Evolutionary conservation across 35 echinoderm and acorn worm species (phyloP).

Genomic region (Apostichopus parvimensis): DNA sequence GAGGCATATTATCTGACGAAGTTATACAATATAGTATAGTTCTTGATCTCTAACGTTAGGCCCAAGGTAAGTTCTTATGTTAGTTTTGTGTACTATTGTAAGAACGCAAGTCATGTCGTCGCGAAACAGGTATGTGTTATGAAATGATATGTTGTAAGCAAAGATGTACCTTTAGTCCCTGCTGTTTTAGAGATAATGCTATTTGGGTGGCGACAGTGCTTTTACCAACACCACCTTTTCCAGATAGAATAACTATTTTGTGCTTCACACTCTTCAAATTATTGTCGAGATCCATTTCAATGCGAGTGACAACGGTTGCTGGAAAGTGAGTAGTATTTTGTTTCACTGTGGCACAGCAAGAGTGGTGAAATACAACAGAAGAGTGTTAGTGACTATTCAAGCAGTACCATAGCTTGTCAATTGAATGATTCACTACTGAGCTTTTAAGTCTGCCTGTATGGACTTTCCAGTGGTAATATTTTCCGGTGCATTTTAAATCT

Average conservation of each 20-base stretch:
- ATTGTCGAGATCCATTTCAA: constrained; percentile 62
- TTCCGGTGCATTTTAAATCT: no score
- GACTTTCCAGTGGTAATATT: no score
- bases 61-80: no score
- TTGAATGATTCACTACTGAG: no score
- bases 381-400: not conserved
- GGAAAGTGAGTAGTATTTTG: no score
- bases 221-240: constrained; percentile 98
- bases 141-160: not conserved
- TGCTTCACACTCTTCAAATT: constrained; percentile 85
- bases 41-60: no score
- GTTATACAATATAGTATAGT: no score
- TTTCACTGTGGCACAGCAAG: no score
- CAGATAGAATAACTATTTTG: constrained; percentile 82
- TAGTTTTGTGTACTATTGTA: no score
- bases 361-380: not conserved
- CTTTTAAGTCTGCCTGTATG: no score
- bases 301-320: not conserved
- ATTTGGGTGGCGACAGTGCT: constrained; percentile 86
- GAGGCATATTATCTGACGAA: no score
- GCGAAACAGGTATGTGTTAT: not conserved
- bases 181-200: constrained; percentile 66
- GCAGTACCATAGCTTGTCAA: no score
- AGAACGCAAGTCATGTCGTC: not conserved
- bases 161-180: constrained; percentile 59